Conservation (phyloP, 2,888 invertebrate species). For the Mesochorus sp. region DNA sequence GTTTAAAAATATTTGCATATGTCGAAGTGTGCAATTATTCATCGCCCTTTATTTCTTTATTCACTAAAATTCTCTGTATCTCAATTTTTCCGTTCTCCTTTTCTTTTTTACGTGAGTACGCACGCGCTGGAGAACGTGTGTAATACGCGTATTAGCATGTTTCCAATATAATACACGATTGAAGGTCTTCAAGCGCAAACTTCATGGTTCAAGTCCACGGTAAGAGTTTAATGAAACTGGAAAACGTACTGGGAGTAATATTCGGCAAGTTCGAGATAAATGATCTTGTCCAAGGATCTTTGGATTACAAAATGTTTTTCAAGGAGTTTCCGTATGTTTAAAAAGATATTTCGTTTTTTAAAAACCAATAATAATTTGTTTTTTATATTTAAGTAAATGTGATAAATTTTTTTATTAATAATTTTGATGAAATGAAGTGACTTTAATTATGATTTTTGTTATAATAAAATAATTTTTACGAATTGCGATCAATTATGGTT, state of each 20-base stretch:
- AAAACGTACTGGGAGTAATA: neutral
- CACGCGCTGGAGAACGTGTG: too few relatives aligned
- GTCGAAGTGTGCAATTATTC: conserved; percentile 17
- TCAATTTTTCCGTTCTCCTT: neutral
- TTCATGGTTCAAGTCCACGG: conserved; percentile 60
- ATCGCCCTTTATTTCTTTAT: conserved; percentile 37
- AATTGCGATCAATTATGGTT: too few relatives aligned
- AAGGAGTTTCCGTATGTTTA: too few relatives aligned
- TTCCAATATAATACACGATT: conserved; percentile 41
- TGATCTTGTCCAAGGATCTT: neutral
- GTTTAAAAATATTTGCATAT: conserved; percentile 38
- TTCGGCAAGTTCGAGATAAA: neutral
- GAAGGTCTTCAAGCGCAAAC: conserved; percentile 31
- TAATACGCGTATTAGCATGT: conserved; percentile 9
- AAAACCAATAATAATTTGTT: too few relatives aligned
- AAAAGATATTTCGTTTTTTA: too few relatives aligned
- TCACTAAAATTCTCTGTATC: neutral
- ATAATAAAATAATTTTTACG: too few relatives aligned
- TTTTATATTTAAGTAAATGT: too few relatives aligned
- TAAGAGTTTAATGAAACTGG: neutral
- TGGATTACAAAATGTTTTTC: too few relatives aligned
- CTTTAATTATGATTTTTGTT: too few relatives aligned
- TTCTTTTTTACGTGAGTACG: neutral
- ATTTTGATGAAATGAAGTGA: too few relatives aligned
- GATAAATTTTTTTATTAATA: too few relatives aligned